These are phyloP conservation scores for Holacanthus passer DNA, from an alignment of 2,113 vertebrate species.

Conservation along the genomic window DNA sequence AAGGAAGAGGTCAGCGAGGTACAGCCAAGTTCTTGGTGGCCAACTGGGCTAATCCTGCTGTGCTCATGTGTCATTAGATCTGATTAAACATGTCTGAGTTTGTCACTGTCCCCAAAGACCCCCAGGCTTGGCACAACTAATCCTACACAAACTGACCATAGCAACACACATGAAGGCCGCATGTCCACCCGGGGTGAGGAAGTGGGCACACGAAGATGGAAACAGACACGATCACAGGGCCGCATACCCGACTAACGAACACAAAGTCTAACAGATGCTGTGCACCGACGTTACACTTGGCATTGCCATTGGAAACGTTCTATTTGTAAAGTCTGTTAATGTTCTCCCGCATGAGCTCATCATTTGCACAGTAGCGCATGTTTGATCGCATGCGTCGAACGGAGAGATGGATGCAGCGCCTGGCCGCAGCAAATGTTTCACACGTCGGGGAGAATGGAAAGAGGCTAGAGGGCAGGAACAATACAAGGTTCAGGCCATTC, in stretches of 20 bases:
- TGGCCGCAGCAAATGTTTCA: constrained; percentile 40
- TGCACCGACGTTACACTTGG: background rate
- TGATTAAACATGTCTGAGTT: constrained; percentile 75
- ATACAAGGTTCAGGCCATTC: constrained; percentile 50
- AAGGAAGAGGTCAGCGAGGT: constrained; percentile 6
- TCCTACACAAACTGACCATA: constrained; percentile 1
- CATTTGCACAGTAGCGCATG: constrained; percentile 6
- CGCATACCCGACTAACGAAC: background rate
- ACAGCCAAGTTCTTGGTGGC: constrained; percentile 54
- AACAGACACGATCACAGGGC: background rate
- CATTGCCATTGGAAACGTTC: constrained; percentile 44
- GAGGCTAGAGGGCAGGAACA: constrained; percentile 46
- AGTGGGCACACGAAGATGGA: constrained; percentile 1
- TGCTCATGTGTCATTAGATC: constrained; percentile 60
- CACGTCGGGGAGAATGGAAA: constrained; percentile 37
- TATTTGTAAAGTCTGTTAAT: constrained; percentile 25
- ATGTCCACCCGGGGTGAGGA: background rate
- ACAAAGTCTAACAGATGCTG: background rate
- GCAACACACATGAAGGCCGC: constrained; percentile 15
- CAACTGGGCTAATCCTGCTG: constrained; percentile 79
- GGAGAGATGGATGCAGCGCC: background rate
- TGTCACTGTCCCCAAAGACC: constrained; percentile 65
- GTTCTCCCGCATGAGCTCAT: constrained; percentile 45
- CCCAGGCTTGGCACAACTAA: constrained; percentile 32
- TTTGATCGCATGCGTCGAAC: constrained; percentile 15